Conservation (phyloP, 1,140 invertebrate species). For the Paralvinella palmiformis region DNA sequence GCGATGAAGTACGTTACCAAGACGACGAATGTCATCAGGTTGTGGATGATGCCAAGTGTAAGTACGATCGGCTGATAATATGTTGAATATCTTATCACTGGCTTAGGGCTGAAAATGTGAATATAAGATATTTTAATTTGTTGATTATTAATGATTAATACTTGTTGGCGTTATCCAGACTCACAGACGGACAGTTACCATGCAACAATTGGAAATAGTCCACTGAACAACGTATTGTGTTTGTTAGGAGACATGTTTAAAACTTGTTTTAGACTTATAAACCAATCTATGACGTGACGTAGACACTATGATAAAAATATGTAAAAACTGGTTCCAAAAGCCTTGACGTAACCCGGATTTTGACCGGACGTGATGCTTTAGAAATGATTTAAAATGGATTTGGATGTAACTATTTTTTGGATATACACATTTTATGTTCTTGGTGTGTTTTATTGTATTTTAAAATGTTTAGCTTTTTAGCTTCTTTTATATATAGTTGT, state of each 20-base stretch:
- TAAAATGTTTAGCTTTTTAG: too few relatives aligned
- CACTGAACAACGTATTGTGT: not conserved
- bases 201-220: not conserved
- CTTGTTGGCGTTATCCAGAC: not conserved
- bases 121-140: not conserved
- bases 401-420: too few relatives aligned
- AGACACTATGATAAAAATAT: too few relatives aligned
- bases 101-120: not conserved
- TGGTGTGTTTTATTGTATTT: too few relatives aligned
- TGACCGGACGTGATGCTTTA: too few relatives aligned
- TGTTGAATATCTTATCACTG: not conserved
- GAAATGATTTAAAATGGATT: too few relatives aligned
- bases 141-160: not conserved
- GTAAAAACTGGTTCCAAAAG: too few relatives aligned
- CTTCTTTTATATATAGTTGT: too few relatives aligned
- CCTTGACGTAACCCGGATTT: too few relatives aligned
- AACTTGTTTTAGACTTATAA: not conserved
- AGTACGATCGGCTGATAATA: not conserved
- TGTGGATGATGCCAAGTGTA: not conserved
- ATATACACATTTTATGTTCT: too few relatives aligned
- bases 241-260: not conserved
- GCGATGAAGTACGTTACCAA: conserved; percentile 2
- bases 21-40: not conserved
- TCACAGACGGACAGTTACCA: not conserved
- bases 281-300: not conserved